phyloP scores from a whole-genome alignment of 2,113 vertebrate species.

The Oxyruncus cristatus region DNA sequence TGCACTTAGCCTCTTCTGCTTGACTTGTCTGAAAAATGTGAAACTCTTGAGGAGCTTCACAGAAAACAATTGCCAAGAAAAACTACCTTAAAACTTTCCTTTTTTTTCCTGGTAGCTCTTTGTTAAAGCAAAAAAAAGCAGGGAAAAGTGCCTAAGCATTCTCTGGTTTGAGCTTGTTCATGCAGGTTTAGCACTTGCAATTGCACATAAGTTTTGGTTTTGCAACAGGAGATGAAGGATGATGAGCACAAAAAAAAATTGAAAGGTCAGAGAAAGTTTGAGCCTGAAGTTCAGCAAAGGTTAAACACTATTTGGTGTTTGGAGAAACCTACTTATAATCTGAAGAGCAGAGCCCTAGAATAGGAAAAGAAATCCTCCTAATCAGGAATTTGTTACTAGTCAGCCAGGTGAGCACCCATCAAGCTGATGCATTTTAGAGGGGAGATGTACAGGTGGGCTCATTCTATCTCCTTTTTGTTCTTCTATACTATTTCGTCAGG shows the following conservation, averaged over 20 bases:
- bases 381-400: not conserved
- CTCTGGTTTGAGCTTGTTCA: not conserved
- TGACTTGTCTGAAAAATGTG: conserved; percentile 25
- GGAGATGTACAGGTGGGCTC: not conserved
- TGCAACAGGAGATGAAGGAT: not conserved
- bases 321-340: not conserved
- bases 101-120: not conserved
- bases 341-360: not conserved
- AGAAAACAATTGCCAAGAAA: conserved; percentile 9
- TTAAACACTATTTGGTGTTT: not conserved
- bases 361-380: not conserved
- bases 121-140: not conserved
- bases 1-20: conserved; percentile 21
- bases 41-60: conserved; percentile 19
- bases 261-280: not conserved
- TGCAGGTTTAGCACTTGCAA: not conserved
- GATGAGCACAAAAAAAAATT: rapidly evolving
- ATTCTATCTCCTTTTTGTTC: not conserved
- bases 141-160: not conserved
- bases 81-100: not conserved
- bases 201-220: not conserved
- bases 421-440: not conserved
- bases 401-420: not conserved
- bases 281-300: not conserved
- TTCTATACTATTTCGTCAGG: not conserved